These are phyloP conservation scores for Eubucco bourcierii DNA, from an alignment of 2,113 vertebrate genomes.

Conservation along the genomic window DNA sequence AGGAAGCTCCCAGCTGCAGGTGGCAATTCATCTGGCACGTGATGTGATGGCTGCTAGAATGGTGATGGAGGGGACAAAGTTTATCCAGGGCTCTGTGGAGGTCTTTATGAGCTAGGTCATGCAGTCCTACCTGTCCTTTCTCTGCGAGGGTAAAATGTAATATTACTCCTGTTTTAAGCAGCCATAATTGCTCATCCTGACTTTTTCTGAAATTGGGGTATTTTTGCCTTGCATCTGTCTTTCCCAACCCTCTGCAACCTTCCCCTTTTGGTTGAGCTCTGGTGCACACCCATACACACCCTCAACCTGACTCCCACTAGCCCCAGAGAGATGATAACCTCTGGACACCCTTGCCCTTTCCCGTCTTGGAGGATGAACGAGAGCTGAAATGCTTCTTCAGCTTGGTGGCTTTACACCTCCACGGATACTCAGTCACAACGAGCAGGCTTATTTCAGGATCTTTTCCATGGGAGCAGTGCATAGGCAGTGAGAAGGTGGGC, in stretches of 20 bases:
- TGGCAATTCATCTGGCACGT: background rate
- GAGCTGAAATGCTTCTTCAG: background rate
- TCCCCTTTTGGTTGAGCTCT: background rate
- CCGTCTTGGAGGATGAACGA: background rate
- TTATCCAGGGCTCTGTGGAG: background rate
- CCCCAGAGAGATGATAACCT: background rate
- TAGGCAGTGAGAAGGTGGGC: background rate
- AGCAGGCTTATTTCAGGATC: constrained; percentile 20
- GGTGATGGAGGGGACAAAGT: rapidly evolving
- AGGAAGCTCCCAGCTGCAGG: background rate
- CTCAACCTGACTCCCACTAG: too few relatives aligned
- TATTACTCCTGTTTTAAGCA: background rate
- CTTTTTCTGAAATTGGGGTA: background rate
- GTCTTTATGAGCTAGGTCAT: background rate
- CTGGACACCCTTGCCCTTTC: background rate
- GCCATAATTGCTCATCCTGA: background rate
- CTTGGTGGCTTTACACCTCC: background rate
- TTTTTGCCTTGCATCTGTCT: background rate
- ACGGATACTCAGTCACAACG: background rate
- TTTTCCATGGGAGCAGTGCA: background rate
- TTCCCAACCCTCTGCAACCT: background rate
- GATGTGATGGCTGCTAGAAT: too few relatives aligned
- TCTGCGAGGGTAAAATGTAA: background rate
- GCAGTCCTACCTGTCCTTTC: background rate
- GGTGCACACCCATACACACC: background rate